Evolutionary conservation across 2,113 vertebrate species (phyloP), one percentile per base, ranked within the genome.

Genomic region (Callopanchax toddi): DNA sequence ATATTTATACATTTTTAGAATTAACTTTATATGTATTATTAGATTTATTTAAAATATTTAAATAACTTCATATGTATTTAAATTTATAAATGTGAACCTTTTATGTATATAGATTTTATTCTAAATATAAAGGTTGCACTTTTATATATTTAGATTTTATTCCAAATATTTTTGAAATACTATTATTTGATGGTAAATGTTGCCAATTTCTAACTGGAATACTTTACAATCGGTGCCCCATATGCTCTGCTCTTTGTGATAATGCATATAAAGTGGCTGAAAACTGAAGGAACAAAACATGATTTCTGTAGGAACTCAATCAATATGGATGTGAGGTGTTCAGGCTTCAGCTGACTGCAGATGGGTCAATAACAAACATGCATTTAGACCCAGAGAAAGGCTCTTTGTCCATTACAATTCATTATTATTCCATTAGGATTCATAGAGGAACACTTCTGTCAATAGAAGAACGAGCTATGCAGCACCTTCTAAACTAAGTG

Each of bases 381-480:
- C 72, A 68, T 15, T 7, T 7, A 50, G 74, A 67, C 29, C 36
- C 40, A 10, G 60, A 55, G 49, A 81, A 53, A 77, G 54, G 61
- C 51, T 71, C 23, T 84, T 49, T 65, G 72, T n/a, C 60, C 68
- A 69, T 84, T 79, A 71, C 70, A 64, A 58, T 72, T 85, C 71
- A 80, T 89, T 80, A 85, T 78, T 66, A 83, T 76, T 79, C 84
- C 76, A 82, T 83, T 62, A 79, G 49, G 71, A 63, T 68, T 40
- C 52, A 70, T 42, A 23, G 52, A 76, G 50, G 63, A 74, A 67
- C 59, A 21, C 45, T 62, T 22, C 34, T 58, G 60, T 59, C 48
- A 7, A 79, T 72, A 64, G 26, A 20, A 12, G 49, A 25, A n/a
- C n/a, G 49, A 58, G 52, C 0, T 4, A 5, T 48, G 36, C 64